A percentile compares a stretch with the other conserved stretches of the same genome.
Conservation (phyloP, 2,888 invertebrate species). For the Leptinotarsa juncta region DNA sequence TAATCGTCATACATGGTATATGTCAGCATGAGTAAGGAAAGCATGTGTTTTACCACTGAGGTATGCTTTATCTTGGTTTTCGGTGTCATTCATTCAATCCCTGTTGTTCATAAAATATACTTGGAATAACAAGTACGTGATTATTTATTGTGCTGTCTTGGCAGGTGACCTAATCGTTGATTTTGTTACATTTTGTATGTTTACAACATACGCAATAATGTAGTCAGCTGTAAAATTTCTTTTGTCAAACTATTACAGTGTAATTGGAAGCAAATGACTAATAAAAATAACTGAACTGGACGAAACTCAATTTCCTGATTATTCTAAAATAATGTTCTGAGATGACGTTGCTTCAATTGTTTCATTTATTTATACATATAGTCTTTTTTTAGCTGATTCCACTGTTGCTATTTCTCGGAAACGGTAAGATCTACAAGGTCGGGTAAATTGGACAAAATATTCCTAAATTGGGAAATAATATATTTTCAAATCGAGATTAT, state of each 20-base stretch:
- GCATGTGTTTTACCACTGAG: not conserved
- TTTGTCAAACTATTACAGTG: not conserved
- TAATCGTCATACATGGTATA: not conserved
- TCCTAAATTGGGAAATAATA: too few species aligned
- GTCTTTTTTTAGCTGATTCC: too few species aligned
- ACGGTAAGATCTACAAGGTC: too few species aligned
- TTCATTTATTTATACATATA: too few species aligned
- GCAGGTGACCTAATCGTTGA: conserved; percentile 10
- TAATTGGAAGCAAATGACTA: too few species aligned
- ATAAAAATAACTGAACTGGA: too few species aligned
- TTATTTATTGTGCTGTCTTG: not conserved
- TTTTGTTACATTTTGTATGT: conserved; percentile 8
- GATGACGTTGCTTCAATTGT: too few species aligned
- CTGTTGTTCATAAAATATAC: conserved; percentile 10
- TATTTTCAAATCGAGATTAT: too few species aligned
- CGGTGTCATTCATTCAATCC: conserved; percentile 2
- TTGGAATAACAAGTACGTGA: conserved; percentile 1
- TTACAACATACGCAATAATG: not conserved
- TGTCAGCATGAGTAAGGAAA: not conserved
- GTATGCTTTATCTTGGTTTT: conserved; percentile 10
- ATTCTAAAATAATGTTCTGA: too few species aligned
- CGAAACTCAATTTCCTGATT: too few species aligned
- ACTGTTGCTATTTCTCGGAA: too few species aligned
- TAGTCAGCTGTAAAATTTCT: not conserved
- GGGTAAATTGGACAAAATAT: too few species aligned